These are phyloP conservation scores for Anabas testudineus DNA, from an alignment of 2,797 vertebrate genomes.

Conservation along the genomic window DNA sequence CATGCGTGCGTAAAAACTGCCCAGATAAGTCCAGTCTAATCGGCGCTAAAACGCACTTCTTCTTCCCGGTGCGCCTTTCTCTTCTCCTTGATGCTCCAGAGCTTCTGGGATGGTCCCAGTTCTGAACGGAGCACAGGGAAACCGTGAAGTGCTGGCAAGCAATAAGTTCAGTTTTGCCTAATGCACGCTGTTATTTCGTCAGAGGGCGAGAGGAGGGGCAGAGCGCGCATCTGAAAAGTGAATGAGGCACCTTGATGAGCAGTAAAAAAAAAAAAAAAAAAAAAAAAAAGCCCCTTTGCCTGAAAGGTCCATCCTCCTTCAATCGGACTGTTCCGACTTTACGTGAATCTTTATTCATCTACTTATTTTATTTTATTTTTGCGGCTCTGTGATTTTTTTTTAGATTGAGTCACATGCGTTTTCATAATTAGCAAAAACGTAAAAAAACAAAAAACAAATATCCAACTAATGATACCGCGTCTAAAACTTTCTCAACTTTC, in stretches of 20 bases:
- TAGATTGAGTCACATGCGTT: neutral
- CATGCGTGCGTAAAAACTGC: constrained; percentile 81
- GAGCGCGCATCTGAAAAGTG: constrained; percentile 83
- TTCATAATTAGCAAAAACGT: neutral
- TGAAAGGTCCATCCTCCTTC: constrained; percentile 48
- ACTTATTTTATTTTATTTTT: neutral
- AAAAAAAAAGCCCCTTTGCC: too few species aligned
- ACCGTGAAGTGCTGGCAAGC: constrained; percentile 81
- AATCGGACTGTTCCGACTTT: constrained; percentile 37
- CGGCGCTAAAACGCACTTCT: constrained; percentile 43
- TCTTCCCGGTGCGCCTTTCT: constrained; percentile 47
- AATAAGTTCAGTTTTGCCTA: constrained; percentile 91
- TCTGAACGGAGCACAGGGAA: constrained; percentile 76
- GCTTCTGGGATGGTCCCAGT: constrained; percentile 69
- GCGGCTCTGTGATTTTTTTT: constrained; percentile 3
- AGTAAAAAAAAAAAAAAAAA: constrained; percentile 17
- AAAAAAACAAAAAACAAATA: too few species aligned
- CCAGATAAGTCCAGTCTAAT: constrained; percentile 57
- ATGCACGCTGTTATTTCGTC: constrained; percentile 94
- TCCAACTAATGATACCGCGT: neutral
- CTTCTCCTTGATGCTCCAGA: constrained; percentile 56
- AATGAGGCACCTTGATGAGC: constrained; percentile 81
- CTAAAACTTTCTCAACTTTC: neutral
- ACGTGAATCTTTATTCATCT: constrained; percentile 8
- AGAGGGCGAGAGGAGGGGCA: constrained; percentile 91